Conservation (phyloP, 2,113 vertebrate species). For the Prinia subflava region DNA sequence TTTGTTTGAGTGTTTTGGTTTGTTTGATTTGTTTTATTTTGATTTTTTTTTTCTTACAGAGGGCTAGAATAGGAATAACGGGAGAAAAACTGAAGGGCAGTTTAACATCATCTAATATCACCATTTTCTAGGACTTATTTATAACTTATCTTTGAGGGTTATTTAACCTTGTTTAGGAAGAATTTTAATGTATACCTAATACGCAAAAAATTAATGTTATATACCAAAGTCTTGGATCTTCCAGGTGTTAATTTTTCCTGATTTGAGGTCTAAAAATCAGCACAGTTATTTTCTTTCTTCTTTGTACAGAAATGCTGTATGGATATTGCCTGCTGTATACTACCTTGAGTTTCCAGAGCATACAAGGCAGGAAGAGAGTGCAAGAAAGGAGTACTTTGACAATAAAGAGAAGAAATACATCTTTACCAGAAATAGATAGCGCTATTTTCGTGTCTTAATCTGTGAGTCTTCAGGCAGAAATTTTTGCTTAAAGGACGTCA, state of each 20-base stretch:
- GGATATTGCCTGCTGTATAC: background rate
- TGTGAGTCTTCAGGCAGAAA: background rate
- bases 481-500: background rate
- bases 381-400: background rate
- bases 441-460: background rate
- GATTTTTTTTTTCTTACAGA: background rate
- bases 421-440: background rate
- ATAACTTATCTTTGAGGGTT: background rate
- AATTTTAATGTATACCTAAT: background rate
- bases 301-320: background rate
- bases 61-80: background rate
- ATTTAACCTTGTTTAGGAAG: background rate
- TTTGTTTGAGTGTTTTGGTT: background rate
- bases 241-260: background rate
- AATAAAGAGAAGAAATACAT: background rate
- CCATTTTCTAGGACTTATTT: background rate
- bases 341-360: background rate
- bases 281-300: background rate
- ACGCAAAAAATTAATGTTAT: background rate
- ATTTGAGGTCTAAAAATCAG: background rate
- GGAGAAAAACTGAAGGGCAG: background rate
- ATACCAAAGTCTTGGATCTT: background rate
- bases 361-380: background rate
- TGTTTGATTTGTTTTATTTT: background rate
- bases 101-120: background rate